Percentiles rank a stretch among this genome's conserved stretches.
Conservation (phyloP, 2,888 invertebrate species). For the Chloroclysta siterata region DNA sequence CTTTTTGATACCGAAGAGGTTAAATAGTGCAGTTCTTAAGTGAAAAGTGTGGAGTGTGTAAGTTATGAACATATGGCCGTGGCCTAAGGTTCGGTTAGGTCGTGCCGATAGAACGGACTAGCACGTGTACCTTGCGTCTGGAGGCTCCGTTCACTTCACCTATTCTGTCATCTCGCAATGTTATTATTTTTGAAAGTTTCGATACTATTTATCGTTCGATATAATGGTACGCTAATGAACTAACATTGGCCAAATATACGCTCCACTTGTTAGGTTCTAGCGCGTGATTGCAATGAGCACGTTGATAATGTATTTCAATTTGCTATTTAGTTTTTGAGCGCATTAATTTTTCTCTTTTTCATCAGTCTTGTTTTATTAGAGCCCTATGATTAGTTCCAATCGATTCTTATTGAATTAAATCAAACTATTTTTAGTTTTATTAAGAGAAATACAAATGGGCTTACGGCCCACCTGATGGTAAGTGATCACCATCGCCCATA, state of each 20-base stretch:
- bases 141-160: conserved; percentile 81
- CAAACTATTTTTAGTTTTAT: too few relatives aligned
- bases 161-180: conserved; percentile 69
- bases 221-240: conserved; percentile 37
- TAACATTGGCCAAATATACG: conserved; percentile 25
- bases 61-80: conserved; percentile 78
- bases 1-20: conserved; percentile 32
- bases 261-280: conserved; percentile 20
- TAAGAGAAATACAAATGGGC: too few relatives aligned
- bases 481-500: too few relatives aligned
- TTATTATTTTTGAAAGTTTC: conserved; percentile 65
- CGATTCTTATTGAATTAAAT: too few relatives aligned
- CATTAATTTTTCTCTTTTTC: background rate
- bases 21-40: conserved; percentile 43
- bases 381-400: too few relatives aligned
- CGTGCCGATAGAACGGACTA: conserved; percentile 74
- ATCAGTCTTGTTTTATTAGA: too few relatives aligned
- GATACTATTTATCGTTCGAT: conserved; percentile 62
- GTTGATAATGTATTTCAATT: conserved; percentile 16
- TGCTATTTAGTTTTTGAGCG: background rate
- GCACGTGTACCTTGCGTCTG: conserved; percentile 75
- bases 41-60: conserved; percentile 77
- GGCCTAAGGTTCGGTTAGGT: conserved; percentile 70
- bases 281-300: conserved; percentile 19
- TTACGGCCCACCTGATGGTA: too few relatives aligned